Evolutionary conservation across 2,113 vertebrate genomes (phyloP).

Genomic region (Datnioides undecimradiatus): DNA sequence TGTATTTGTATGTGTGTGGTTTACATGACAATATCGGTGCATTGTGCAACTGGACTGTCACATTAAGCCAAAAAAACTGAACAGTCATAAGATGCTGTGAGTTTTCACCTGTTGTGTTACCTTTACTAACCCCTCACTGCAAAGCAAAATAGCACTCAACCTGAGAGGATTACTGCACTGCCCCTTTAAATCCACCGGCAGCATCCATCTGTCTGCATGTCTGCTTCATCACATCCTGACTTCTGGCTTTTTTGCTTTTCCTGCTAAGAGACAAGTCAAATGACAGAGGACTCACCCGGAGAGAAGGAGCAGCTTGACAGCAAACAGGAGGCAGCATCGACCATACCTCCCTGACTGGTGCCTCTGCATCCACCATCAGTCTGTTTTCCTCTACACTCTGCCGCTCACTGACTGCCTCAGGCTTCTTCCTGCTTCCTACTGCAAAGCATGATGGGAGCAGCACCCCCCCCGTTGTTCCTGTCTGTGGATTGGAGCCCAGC

Average conservation of each 20-base stretch:
- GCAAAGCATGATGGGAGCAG: conserved; percentile 79
- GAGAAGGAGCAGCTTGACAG: conserved; percentile 35
- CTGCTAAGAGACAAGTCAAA: background rate
- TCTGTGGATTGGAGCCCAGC: background rate
- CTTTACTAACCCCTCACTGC: background rate
- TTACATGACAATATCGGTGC: background rate
- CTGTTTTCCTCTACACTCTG: conserved; percentile 13
- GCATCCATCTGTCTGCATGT: conserved; percentile 42
- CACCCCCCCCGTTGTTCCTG: conserved; percentile 5
- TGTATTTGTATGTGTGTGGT: background rate
- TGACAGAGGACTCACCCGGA: conserved; percentile 63
- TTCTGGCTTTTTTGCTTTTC: background rate
- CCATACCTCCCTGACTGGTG: conserved; percentile 53
- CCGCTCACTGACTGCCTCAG: conserved; percentile 16
- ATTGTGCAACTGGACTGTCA: background rate
- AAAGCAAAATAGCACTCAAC: background rate
- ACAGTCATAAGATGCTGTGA: background rate
- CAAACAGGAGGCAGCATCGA: conserved; percentile 17
- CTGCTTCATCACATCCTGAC: conserved; percentile 5
- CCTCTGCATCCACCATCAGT: conserved; percentile 49
- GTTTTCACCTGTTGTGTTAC: background rate
- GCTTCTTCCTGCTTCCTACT: conserved; percentile 70
- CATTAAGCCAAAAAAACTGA: background rate
- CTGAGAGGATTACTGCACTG: conserved; percentile 48
- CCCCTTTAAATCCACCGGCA: conserved; percentile 69